phyloP scores from a whole-genome alignment of 1,140 invertebrate species.

The Scaptodrosophila lebanonensis region DNA sequence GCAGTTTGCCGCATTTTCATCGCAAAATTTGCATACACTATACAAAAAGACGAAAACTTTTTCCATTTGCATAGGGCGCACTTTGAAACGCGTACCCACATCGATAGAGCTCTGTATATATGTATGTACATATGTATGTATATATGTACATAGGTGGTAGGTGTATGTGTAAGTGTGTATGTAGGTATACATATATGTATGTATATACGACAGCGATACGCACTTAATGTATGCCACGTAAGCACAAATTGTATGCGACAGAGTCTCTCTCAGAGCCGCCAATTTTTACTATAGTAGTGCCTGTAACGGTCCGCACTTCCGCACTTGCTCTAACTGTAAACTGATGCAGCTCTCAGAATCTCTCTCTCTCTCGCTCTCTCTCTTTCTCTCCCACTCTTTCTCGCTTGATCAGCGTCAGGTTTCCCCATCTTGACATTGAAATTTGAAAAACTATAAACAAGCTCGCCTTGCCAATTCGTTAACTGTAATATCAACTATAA shows the following conservation, averaged over 20 bases:
- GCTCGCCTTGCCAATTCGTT: too few species aligned
- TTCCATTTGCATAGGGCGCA: slow-evolving; percentile 49
- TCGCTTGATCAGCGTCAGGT: too few species aligned
- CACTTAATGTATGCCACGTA: slow-evolving; percentile 71
- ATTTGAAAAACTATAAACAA: too few species aligned
- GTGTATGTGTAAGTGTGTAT: too few species aligned
- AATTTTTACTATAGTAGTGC: slow-evolving; percentile 16
- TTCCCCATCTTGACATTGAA: slow-evolving; percentile 65
- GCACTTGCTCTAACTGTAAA: slow-evolving; percentile 61
- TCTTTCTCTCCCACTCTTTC: not conserved
- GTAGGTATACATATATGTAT: too few species aligned
- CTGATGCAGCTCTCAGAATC: not conserved
- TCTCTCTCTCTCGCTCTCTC: slow-evolving; percentile 5
- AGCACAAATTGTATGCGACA: slow-evolving; percentile 16
- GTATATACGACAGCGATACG: too few species aligned
- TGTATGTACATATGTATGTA: too few species aligned
- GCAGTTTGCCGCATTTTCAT: slow-evolving; percentile 22
- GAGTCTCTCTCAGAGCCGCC: slow-evolving; percentile 10
- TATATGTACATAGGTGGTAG: too few species aligned
- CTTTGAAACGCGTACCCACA: slow-evolving; percentile 34
- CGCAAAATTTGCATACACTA: slow-evolving; percentile 33
- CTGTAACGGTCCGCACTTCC: slow-evolving; percentile 56
- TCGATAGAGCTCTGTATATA: too few species aligned
- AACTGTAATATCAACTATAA: too few species aligned
- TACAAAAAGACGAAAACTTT: slow-evolving; percentile 13